Evolutionary conservation across 2,888 invertebrate species (phyloP), one percentile per base, ranked within the genome.

Genomic region (Phyllotreta striolata): DNA sequence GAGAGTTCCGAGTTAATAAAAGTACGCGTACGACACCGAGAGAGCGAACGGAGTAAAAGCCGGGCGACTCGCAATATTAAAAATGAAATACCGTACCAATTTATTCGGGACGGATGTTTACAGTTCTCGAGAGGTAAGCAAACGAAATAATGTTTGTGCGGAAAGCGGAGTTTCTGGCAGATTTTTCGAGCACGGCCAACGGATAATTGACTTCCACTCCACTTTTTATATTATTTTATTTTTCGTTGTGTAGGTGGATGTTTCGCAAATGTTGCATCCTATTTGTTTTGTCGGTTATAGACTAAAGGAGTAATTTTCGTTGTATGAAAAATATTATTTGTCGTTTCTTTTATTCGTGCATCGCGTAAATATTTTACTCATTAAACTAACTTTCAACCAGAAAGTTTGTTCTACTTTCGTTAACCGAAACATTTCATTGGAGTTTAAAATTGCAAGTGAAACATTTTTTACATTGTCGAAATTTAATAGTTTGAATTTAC

Each of bases 61-160:
- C 39, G 38, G 61, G 43, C 60, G 37, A 59, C 51, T 51, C 41
- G 54, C 2, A 56, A 40, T 62, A 56, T 62, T 49, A 49, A 55
- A 49, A 62, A 57, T 57, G 40, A 46, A 57, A 57, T 47, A 39
- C n/a, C 34, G 47, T 57, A 57, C 47, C 57, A 57, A 57, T 57
- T 57, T 57, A 38, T 57, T 44, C 39, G 39, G 49, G 44, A 44
- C 37, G 44, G 44, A 44, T 56, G 38, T 56, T 56, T 44, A 56
- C 56, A 4, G 38, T 44, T 34, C 56, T 57, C 47, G 12, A 46
- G 47, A 14, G 40, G 24, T 24, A 47, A 57, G 38, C 56, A 57
- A 57, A 57, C 46, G 40, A 39, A 56, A 56, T 56, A 37, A 57
- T 47, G 9, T 14, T 47, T 44, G 14, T 44, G 6, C 34, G 47